Base-by-base conservation (phyloP, 2,113 vertebrate species). In the Scolopax mira region DNA sequence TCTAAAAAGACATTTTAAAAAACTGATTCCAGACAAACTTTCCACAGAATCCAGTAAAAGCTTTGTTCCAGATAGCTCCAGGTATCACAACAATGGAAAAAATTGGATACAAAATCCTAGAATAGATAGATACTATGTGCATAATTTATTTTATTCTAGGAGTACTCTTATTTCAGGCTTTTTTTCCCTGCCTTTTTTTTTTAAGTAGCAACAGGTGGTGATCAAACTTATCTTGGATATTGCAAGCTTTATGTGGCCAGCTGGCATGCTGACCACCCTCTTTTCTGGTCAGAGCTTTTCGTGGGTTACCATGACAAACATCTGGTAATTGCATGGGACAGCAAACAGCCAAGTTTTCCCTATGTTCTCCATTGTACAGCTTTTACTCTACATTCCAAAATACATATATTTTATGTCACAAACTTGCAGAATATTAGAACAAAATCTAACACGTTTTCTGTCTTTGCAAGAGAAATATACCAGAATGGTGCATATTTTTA, bases 261-360 rank as follows among this genome's bases (percentile, higher is more conserved):
- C 81, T 95, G 91, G 85, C 88, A 79, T 35, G 25, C 12, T 79
- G 39, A 85, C 31, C 85, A 95, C 42, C n/a, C 90, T 95, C 35
- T 88, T 75, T 79, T 80, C 70, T 93, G 62, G 67, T 94, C 79
- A 94, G 52, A 88, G 54, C 24, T 83, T 91, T 93, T 74, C 75
- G 89, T 42, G 10, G 73, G 83, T 91, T 95, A 88, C 69, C 85
- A 93, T 74, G 86, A 90, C 85, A 94, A 95, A 97, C 83, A 97
- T 94, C 88, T 97, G 91, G 88, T 79, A 95, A 86, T 71, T 93
- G 69, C 89, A 96, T 66, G 64, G 82, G 62, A 81, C 66, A 91
- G 41, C 27, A 90, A 91, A 73, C 30, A 88, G 92, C 75, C 90
- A 95, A 83, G 28, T 79, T 88, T 88, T 75, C 60, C 52, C 66